phyloP scores from a whole-genome alignment of 2,113 vertebrate species.

The Dasyprocta punctata region DNA sequence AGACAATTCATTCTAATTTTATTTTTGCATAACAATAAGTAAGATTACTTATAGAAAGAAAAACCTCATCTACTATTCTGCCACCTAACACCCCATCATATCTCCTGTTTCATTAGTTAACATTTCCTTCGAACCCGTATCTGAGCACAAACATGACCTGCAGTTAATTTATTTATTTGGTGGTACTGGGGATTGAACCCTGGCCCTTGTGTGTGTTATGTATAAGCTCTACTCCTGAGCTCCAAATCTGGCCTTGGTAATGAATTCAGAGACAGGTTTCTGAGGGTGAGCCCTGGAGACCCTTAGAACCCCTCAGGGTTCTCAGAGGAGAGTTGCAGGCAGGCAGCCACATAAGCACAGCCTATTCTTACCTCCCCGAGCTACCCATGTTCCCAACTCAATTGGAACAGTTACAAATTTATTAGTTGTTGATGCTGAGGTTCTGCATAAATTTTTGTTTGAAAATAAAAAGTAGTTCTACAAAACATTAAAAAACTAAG shows the following conservation, averaged over 20 bases:
- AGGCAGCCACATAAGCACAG: not conserved
- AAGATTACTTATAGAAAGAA: constrained; percentile 32
- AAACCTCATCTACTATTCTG: not conserved
- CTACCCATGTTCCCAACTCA: not conserved
- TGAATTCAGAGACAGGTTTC: constrained; percentile 17
- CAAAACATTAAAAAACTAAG: constrained; percentile 43
- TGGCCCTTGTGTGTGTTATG: not conserved
- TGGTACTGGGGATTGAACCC: not conserved
- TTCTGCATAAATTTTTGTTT: constrained; percentile 47
- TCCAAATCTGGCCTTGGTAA: not conserved
- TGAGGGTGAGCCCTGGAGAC: not conserved
- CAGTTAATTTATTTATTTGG: not conserved
- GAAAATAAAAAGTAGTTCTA: constrained; percentile 2
- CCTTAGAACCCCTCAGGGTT: not conserved
- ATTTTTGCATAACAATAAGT: constrained; percentile 14
- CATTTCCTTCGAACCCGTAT: constrained; percentile 34
- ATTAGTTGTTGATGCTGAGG: not conserved
- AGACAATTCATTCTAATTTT: constrained; percentile 5
- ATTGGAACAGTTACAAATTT: not conserved
- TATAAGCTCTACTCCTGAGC: not conserved
- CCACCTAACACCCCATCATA: not conserved
- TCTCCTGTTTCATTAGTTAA: constrained; percentile 25
- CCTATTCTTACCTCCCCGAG: not conserved
- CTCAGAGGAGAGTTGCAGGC: not conserved
- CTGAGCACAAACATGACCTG: constrained; percentile 1